These are phyloP conservation scores for Muntiacus muntjak DNA, from an alignment of 2,113 vertebrate genomes.

Conservation along the genomic window DNA sequence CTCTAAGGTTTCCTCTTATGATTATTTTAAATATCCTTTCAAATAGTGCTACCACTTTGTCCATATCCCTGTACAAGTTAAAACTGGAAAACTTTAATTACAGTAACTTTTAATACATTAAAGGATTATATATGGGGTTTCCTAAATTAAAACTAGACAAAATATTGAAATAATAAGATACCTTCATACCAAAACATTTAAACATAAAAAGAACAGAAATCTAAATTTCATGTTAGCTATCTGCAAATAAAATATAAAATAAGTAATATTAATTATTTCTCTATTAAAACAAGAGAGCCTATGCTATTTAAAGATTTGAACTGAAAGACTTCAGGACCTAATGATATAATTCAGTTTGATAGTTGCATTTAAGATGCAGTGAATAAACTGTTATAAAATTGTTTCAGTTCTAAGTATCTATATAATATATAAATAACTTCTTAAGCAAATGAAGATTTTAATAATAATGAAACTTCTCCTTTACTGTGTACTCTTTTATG, in stretches of 20 bases:
- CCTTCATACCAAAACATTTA: slow-evolving; percentile 24
- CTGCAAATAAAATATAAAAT: slow-evolving; percentile 37
- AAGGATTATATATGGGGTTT: slow-evolving; percentile 11
- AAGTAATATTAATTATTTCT: slow-evolving; percentile 14
- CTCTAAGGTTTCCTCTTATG: neutral
- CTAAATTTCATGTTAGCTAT: slow-evolving; percentile 17
- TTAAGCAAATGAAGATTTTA: neutral
- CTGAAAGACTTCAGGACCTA: neutral
- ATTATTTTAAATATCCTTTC: slow-evolving; percentile 13
- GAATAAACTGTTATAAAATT: slow-evolving; percentile 20
- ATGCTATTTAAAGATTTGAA: neutral
- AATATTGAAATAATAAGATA: slow-evolving; percentile 1
- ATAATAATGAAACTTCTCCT: neutral
- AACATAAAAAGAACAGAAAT: neutral
- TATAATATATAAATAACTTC: neutral
- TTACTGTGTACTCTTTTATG: neutral
- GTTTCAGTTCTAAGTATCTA: neutral
- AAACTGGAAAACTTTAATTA: slow-evolving; percentile 36
- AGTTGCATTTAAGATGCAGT: neutral
- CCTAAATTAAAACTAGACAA: neutral
- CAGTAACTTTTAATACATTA: neutral
- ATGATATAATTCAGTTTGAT: slow-evolving; percentile 32
- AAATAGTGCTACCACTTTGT: neutral
- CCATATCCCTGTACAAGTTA: neutral
- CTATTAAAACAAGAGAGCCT: neutral